Conservation (phyloP, 1,140 invertebrate species). For the Drosophila elegans region DNA sequence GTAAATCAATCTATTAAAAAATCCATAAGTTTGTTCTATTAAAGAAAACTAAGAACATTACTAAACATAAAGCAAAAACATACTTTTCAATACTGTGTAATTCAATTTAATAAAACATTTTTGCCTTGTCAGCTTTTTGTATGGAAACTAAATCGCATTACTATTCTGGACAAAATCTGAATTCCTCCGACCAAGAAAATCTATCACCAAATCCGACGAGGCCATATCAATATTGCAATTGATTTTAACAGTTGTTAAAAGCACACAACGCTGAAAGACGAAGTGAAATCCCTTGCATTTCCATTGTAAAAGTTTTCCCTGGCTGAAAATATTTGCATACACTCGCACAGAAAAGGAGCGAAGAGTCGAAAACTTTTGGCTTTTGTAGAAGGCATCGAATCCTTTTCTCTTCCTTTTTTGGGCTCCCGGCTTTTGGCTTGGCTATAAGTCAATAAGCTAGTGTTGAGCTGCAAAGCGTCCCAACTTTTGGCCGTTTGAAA, state of each 20-base stretch:
- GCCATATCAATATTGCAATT: constrained; percentile 76
- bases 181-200: background rate
- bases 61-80: too few relatives aligned
- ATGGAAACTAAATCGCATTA: too few relatives aligned
- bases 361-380: constrained; percentile 48
- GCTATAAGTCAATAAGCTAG: constrained; percentile 77
- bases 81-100: too few relatives aligned
- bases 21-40: too few relatives aligned
- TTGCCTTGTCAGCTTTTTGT: background rate
- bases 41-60: too few relatives aligned
- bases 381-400: constrained; percentile 35
- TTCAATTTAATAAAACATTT: too few relatives aligned
- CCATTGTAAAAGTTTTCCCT: constrained; percentile 66
- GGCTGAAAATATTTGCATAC: constrained; percentile 71
- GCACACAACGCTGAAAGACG: constrained; percentile 38
- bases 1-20: too few relatives aligned
- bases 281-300: constrained; percentile 46
- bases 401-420: background rate
- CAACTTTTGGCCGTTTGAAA: constrained; percentile 63
- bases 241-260: constrained; percentile 78
- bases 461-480: constrained; percentile 74
- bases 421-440: constrained; percentile 33
- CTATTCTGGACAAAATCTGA: background rate
- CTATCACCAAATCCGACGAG: constrained; percentile 39
- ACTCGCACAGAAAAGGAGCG: constrained; percentile 20